Conservation (phyloP, 2,888 invertebrate genomes). For the Pheosia tremula region DNA sequence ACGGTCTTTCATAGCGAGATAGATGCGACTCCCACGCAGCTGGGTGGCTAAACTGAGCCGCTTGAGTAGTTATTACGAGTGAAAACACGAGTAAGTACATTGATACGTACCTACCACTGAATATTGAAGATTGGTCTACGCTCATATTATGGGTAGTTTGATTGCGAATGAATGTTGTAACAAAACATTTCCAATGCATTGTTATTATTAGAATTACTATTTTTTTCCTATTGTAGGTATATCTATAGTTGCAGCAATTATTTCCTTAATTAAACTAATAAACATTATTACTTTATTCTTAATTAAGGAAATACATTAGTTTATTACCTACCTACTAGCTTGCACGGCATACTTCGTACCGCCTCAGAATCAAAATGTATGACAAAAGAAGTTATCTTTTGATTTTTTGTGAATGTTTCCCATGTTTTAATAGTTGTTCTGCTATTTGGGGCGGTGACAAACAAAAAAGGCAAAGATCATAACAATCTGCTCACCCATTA, state of each 20-base stretch:
- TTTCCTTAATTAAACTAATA: not conserved
- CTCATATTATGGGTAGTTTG: no score
- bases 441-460: no score
- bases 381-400: no score
- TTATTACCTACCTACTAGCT: not conserved
- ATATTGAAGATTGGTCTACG: no score
- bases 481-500: no score
- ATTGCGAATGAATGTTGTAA: not conserved
- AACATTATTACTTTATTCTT: not conserved
- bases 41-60: not conserved
- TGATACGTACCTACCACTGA: no score
- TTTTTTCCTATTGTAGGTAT: no score
- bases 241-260: not conserved
- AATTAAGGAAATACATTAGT: not conserved
- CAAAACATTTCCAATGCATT: not conserved
- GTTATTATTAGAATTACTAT: not conserved
- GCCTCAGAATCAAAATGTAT: no score
- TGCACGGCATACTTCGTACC: no score
- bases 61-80: not conserved
- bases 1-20: constrained; percentile 49
- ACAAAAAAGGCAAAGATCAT: no score
- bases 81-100: not conserved
- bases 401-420: no score
- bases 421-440: no score
- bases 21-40: constrained; percentile 48